A percentile compares a stretch with the other conserved stretches of the same genome.
phyloP scores from a whole-genome alignment of 2,113 vertebrate genomes.

The Mustela lutreola region DNA sequence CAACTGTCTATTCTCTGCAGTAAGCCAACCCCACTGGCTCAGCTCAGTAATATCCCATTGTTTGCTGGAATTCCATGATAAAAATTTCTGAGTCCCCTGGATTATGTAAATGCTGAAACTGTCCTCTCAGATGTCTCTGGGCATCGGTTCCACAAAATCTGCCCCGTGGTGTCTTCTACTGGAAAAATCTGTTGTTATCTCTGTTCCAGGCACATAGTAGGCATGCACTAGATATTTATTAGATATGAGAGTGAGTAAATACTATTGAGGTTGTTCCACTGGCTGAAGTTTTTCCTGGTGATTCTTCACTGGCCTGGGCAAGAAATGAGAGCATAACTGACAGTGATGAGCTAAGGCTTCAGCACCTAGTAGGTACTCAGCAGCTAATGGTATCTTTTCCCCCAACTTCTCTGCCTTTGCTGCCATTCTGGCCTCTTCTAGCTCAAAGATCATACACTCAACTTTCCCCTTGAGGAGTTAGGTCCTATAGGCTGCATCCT shows the following conservation, averaged over 20 bases:
- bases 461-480: not conserved
- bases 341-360: not conserved
- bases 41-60: not conserved
- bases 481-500: not conserved
- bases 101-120: not conserved
- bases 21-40: not conserved
- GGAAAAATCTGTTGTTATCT: not conserved
- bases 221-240: accelerated
- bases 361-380: not conserved
- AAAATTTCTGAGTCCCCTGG: not conserved
- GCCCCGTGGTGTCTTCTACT: not conserved
- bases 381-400: not conserved
- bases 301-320: not conserved
- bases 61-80: not conserved
- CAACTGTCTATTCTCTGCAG: not conserved
- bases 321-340: not conserved
- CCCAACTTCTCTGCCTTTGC: not conserved
- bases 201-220: not conserved
- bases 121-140: not conserved
- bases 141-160: not conserved
- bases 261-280: not conserved
- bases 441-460: not conserved
- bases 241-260: not conserved
- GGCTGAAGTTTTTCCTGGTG: not conserved
- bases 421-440: not conserved